phyloP scores from a whole-genome alignment of 2,797 vertebrate species.

The Falco peregrinus region DNA sequence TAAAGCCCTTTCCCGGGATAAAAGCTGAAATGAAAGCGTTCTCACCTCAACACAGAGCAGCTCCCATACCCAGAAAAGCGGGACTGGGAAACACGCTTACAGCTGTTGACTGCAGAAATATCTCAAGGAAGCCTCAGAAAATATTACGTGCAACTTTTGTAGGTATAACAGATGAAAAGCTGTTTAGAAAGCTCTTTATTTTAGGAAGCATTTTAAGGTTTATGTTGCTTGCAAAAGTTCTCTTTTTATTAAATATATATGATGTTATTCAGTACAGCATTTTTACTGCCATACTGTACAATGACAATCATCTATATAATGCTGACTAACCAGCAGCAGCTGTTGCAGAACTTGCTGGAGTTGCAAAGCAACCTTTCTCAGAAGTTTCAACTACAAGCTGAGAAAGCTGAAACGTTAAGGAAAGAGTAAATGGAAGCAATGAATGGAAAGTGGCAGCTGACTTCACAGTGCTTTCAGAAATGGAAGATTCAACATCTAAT shows the following conservation, averaged over 20 bases:
- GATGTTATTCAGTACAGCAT: constrained; percentile 1
- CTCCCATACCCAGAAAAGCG: not conserved
- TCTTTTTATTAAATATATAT: constrained; percentile 57
- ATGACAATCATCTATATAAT: constrained; percentile 25
- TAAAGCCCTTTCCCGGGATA: not conserved
- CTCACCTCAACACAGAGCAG: not conserved
- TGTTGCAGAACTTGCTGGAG: constrained; percentile 41
- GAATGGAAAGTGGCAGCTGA: not conserved
- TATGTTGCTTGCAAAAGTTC: constrained; percentile 1
- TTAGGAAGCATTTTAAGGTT: not conserved
- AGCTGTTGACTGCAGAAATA: not conserved
- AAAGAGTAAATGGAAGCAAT: constrained; percentile 34
- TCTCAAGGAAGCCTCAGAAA: not conserved
- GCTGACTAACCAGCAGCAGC: constrained; percentile 45
- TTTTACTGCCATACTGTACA: not conserved
- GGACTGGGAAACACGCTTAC: not conserved
- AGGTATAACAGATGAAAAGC: not conserved
- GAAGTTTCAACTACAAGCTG: not conserved
- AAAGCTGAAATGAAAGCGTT: not conserved
- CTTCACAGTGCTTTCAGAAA: not conserved
- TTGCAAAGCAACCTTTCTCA: constrained; percentile 29
- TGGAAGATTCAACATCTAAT: not conserved
- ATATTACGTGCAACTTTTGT: not conserved
- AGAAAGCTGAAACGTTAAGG: constrained; percentile 36
- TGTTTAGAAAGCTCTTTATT: not conserved